Conservation (phyloP, 1,140 invertebrate species). For the Lasioglossum baleicum region DNA sequence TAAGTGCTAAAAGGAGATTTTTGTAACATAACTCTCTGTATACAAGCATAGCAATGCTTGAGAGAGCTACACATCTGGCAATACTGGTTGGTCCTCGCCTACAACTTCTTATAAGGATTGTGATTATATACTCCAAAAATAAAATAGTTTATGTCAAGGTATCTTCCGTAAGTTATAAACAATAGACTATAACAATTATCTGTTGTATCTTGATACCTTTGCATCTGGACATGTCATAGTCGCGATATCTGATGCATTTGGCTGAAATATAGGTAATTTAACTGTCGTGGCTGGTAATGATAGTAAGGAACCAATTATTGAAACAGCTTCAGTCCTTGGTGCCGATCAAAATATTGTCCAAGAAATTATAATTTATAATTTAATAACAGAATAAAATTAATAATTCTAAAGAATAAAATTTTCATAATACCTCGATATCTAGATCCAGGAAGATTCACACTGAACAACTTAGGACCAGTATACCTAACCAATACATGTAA, state of each 20-base stretch:
- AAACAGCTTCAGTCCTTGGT: constrained; percentile 94
- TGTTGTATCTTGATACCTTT: no score
- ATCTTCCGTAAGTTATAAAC: no score
- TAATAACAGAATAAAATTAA: no score
- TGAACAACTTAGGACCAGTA: constrained; percentile 92
- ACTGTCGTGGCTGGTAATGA: no score
- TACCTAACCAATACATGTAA: no score
- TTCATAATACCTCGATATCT: constrained; percentile 85
- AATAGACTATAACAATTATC: no score
- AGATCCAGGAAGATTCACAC: constrained; percentile 92
- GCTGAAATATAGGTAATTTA: no score
- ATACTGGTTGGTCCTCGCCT: constrained; percentile 92
- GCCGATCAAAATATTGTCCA: constrained; percentile 83
- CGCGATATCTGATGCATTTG: no score
- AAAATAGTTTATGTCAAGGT: constrained; percentile 32
- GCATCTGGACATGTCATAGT: constrained; percentile 90
- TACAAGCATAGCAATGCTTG: constrained; percentile 91
- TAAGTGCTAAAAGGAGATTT: constrained; percentile 91
- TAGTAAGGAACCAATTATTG: constrained; percentile 92
- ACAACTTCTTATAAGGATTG: constrained; percentile 91
- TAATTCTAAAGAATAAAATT: no score
- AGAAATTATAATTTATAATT: no score
- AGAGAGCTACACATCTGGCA: constrained; percentile 94
- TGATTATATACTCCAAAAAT: constrained; percentile 91
- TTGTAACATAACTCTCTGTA: no score